Evolutionary conservation across 2,888 invertebrate genomes (phyloP).

Genomic region (Pinctada fucata): DNA sequence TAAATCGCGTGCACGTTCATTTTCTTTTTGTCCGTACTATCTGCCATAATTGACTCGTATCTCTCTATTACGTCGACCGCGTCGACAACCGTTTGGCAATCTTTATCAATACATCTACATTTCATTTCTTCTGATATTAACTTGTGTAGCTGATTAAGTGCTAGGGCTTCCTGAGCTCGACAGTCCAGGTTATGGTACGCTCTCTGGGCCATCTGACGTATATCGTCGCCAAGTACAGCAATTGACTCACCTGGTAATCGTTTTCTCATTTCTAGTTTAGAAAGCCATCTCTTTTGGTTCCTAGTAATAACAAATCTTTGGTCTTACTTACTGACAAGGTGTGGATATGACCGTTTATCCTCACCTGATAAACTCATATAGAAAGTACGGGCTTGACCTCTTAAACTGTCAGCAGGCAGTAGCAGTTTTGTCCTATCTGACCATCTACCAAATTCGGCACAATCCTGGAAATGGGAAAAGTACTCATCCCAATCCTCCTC

Average conservation of each 20-base stretch:
- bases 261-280: constrained; percentile 33
- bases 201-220: constrained; percentile 35
- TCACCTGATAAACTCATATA: constrained; percentile 15
- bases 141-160: constrained; percentile 41
- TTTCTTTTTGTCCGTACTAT: constrained; percentile 20
- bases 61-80: constrained; percentile 43
- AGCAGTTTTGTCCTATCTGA: constrained; percentile 19
- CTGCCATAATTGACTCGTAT: constrained; percentile 42
- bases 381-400: constrained; percentile 28
- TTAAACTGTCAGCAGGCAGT: constrained; percentile 28
- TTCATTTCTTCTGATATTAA: constrained; percentile 41
- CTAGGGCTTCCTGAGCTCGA: constrained; percentile 39
- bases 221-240: constrained; percentile 33
- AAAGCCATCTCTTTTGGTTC: constrained; percentile 30
- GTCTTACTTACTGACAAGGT: constrained; percentile 14
- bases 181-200: constrained; percentile 28
- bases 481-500: constrained; percentile 22
- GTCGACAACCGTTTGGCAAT: constrained; percentile 37
- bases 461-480: constrained; percentile 30
- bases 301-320: constrained; percentile 30
- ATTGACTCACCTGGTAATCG: constrained; percentile 33
- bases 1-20: constrained; percentile 27
- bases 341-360: constrained; percentile 8
- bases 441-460: constrained; percentile 26
- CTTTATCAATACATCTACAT: constrained; percentile 45